Evolutionary conservation across 2,888 invertebrate species (phyloP).

Genomic region (Gymnosoma rotundatum): DNA sequence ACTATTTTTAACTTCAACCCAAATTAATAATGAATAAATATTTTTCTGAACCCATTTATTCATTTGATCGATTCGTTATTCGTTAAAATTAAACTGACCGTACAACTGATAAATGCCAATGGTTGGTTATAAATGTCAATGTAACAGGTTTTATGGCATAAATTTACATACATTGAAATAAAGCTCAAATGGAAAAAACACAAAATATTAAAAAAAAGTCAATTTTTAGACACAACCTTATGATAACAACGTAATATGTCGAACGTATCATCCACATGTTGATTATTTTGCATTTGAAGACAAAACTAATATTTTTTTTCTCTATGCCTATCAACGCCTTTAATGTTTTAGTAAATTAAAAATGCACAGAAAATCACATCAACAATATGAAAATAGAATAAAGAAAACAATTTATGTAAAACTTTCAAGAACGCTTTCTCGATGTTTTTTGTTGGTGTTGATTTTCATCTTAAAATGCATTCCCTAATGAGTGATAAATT

Average conservation of each 20-base stretch:
- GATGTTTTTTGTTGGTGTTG: constrained; percentile 32
- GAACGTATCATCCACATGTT: constrained; percentile 5
- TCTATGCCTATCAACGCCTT: constrained; percentile 65
- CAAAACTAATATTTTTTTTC: constrained; percentile 13
- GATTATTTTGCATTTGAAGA: constrained; percentile 52
- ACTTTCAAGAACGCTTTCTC: constrained; percentile 24
- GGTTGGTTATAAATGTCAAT: constrained; percentile 66
- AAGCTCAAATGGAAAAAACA: not conserved
- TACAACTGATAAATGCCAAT: constrained; percentile 60
- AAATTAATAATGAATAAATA: constrained; percentile 33
- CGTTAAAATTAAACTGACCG: constrained; percentile 33
- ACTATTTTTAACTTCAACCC: not conserved
- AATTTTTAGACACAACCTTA: constrained; percentile 22
- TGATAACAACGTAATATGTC: too few relatives aligned
- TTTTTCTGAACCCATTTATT: constrained; percentile 48
- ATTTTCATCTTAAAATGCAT: constrained; percentile 69
- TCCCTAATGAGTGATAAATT: constrained; percentile 77
- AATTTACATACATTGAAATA: constrained; percentile 62
- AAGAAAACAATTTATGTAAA: constrained; percentile 6
- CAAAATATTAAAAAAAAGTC: not conserved
- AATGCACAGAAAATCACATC: constrained; percentile 30
- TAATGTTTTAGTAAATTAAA: constrained; percentile 60
- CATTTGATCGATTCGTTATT: constrained; percentile 30
- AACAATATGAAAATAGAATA: not conserved
- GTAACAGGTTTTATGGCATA: constrained; percentile 69